Base-by-base conservation (phyloP, 2,888 invertebrate species). In the Notocelia uddmanniana region DNA sequence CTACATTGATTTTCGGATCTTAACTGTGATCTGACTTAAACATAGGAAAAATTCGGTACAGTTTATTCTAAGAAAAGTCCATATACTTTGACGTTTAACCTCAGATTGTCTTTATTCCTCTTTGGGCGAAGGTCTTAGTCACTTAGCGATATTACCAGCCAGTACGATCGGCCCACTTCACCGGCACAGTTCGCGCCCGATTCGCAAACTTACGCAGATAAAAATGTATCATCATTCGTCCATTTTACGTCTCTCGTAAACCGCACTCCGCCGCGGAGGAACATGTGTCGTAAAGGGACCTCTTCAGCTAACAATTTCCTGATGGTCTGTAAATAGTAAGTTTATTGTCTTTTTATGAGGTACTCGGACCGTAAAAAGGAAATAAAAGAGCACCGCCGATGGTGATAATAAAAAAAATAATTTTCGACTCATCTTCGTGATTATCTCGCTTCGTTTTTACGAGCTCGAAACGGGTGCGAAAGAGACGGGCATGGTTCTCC, bases 271-370 rank as follows among this genome's bases (percentile, higher is more conserved):
- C 82, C 85, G 84, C 82, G 84, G 87, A 86, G 85, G 85, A 91
- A 89, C 93, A 92, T 91, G 92, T 90, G 92, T 92, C 93, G 93
- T 93, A 92, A 93, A 93, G 93, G 89, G 92, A 92, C 93, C 93
- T 93, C 93, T 93, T 91, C 92, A 91, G 86, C 93, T 93, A 93
- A 93, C 93, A 93, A 93, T 93, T 93, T 93, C 93, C 93, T 93
- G 93, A 93, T 93, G 93, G 93, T 93, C 94, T 94, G 93, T 94
- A 94, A 94, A 94, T 94, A 94, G 93, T 93, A 93, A 93, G 93
- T 94, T 94, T 94, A 94, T 91, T 93, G 93, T 93, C 91, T 93
- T 94, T 94, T 94, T 94, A 94, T 94, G 94, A 94, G 94, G 93
- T 94, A 94, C 94, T 94, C 93, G 91, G 93, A 92, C 92, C 93